Evolutionary conservation across 2,113 vertebrate genomes (phyloP).

Genomic region (Gymnogyps californianus): DNA sequence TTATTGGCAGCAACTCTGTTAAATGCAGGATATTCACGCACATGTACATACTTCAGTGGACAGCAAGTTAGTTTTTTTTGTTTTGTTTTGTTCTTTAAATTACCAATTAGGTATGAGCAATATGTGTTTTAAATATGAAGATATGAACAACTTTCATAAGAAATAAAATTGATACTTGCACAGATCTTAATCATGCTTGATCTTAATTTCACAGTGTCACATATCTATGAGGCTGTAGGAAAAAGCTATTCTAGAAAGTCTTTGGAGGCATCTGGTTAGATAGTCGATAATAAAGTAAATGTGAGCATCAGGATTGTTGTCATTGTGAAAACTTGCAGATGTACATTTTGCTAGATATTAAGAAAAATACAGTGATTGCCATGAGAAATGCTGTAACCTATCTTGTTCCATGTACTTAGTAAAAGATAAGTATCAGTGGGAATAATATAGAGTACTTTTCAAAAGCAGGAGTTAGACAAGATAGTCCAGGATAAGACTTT

Average conservation of each 20-base stretch:
- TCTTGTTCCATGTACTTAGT: background rate
- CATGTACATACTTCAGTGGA: background rate
- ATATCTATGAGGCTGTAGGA: background rate
- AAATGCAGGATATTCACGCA: background rate
- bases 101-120: background rate
- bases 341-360: background rate
- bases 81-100: background rate
- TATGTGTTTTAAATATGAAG: background rate
- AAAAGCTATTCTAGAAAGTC: background rate
- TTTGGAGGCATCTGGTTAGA: background rate
- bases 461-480: background rate
- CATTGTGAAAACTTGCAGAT: background rate
- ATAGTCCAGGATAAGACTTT: background rate
- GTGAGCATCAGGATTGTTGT: background rate
- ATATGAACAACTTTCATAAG: background rate
- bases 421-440: background rate
- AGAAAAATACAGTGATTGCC: background rate
- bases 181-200: background rate
- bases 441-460: background rate
- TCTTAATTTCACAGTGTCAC: background rate
- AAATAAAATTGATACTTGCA: background rate
- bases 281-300: background rate
- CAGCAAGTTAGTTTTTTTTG: background rate
- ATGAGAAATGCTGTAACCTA: background rate
- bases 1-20: background rate